phyloP scores from a whole-genome alignment of 2,888 invertebrate genomes.

The Conops quadrifasciatus region DNA sequence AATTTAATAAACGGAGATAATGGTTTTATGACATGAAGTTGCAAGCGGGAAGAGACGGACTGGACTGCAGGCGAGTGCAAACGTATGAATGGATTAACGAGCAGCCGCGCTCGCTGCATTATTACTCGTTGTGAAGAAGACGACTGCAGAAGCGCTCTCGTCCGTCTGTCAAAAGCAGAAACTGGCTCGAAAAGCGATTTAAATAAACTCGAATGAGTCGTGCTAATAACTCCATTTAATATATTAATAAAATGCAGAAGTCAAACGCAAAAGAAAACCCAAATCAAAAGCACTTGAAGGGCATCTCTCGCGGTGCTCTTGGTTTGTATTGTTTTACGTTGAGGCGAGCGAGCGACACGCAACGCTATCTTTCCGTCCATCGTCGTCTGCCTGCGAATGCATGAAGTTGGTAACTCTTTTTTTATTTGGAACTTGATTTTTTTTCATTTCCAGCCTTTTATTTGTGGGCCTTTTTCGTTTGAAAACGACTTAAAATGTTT shows the following conservation, averaged over 20 bases:
- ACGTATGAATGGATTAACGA: conserved; percentile 2
- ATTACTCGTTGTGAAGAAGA: neutral
- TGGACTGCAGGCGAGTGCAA: neutral
- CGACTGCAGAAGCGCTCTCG: neutral
- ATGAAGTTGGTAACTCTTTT: neutral
- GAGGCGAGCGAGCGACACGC: too few relatives aligned
- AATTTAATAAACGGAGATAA: conserved; percentile 5
- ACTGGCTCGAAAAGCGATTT: neutral
- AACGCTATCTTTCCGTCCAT: neutral
- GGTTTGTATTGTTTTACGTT: neutral
- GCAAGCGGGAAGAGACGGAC: neutral
- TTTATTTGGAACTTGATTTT: neutral
- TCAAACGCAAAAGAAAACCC: neutral
- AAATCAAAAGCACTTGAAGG: neutral
- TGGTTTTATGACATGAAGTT: neutral
- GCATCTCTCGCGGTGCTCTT: neutral
- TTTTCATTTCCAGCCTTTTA: neutral
- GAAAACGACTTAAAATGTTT: neutral
- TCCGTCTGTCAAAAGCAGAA: neutral
- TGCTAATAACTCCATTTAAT: conserved; percentile 25
- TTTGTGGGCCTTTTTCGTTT: neutral
- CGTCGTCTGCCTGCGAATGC: neutral
- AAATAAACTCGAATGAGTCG: conserved; percentile 10
- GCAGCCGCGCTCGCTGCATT: neutral
- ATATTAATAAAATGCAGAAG: neutral